Percentiles rank a stretch among this genome's conserved stretches.
Conservation (phyloP, 2,888 invertebrate species). For the Papilio demoleus region DNA sequence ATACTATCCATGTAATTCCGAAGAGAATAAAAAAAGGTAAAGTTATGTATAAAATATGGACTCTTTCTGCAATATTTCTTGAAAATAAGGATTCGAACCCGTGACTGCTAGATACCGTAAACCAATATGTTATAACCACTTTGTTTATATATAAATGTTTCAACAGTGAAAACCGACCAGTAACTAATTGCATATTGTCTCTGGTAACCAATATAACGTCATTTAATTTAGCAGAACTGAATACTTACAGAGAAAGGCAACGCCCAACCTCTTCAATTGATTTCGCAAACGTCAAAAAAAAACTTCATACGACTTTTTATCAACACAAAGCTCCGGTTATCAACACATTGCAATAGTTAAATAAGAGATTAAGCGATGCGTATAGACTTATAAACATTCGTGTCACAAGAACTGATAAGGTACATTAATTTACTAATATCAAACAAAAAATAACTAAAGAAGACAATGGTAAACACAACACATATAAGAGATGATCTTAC, state of each 20-base stretch:
- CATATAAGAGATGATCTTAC: not conserved
- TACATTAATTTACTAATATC: not conserved
- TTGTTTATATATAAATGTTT: no score
- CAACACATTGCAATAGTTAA: not conserved
- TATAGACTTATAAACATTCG: not conserved
- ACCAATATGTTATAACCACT: no score
- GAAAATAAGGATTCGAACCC: no score
- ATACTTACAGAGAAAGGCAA: slow-evolving; percentile 15
- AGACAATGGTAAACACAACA: not conserved
- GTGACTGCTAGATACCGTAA: no score
- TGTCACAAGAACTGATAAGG: not conserved
- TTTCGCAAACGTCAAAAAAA: slow-evolving; percentile 1
- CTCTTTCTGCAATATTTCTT: no score
- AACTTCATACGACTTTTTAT: not conserved
- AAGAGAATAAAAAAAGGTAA: no score
- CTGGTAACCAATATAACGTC: no score
- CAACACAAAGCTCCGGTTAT: not conserved
- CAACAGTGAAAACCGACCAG: no score
- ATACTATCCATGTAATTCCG: no score
- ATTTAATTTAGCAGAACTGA: not conserved
- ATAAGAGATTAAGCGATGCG: slow-evolving; percentile 5
- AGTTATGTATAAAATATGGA: no score
- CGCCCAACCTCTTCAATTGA: slow-evolving; percentile 4
- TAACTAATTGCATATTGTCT: no score
- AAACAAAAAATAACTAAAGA: not conserved